phyloP scores from a whole-genome alignment of 2,888 invertebrate genomes.

The Leucoma salicis region DNA sequence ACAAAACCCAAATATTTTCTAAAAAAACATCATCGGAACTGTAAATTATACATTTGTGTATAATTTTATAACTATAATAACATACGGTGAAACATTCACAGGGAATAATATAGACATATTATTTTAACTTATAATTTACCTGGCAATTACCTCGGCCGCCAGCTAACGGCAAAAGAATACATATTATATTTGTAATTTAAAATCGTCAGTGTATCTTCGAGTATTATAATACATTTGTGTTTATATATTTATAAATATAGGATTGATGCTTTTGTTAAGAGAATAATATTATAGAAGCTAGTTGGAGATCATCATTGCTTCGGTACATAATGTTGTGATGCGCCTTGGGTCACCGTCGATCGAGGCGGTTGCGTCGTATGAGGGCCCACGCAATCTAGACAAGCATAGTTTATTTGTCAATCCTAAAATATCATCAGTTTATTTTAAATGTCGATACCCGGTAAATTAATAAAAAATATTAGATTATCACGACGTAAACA shows the following conservation, averaged over 20 bases:
- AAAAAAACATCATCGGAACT: conserved; percentile 20
- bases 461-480: too few species aligned
- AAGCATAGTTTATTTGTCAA: too few species aligned
- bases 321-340: too few species aligned
- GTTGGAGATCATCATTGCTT: too few species aligned
- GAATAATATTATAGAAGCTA: too few species aligned
- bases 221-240: conserved; percentile 38
- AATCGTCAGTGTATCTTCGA: conserved; percentile 46
- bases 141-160: conserved; percentile 61
- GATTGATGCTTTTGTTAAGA: too few species aligned
- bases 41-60: conserved; percentile 36
- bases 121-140: conserved; percentile 56
- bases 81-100: conserved; percentile 51
- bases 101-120: conserved; percentile 52
- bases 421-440: too few species aligned
- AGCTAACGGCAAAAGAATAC: conserved; percentile 64
- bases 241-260: background rate
- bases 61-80: conserved; percentile 60
- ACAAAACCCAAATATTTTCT: conserved; percentile 18
- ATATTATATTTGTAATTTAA: conserved; percentile 62
- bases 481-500: too few species aligned
- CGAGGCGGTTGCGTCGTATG: too few species aligned
- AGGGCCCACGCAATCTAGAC: too few species aligned
- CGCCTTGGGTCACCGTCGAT: too few species aligned
- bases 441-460: too few species aligned